Evolutionary conservation across 2,888 invertebrate species (phyloP), one percentile per base, ranked within the genome.

Genomic region (Gari tellinella): DNA sequence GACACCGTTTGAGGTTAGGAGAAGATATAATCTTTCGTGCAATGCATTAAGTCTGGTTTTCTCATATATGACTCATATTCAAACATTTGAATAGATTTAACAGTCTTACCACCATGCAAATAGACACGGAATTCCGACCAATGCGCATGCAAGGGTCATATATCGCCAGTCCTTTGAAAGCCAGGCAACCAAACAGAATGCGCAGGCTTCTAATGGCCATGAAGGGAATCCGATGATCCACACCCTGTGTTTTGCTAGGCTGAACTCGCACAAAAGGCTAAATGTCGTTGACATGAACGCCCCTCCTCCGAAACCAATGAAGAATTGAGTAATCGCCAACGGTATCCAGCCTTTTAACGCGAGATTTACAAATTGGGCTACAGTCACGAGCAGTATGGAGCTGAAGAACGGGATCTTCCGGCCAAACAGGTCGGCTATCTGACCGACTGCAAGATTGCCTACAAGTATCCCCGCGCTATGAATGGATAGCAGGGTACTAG

Each of bases 151-250:
- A 14, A 68, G 56, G 21, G 61, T 53, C 4, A 62, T 46, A 23
- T 68, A 61, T 46, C 62, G 10, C 68, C 68, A 68, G 31, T 68
- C 56, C 25, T 62, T 61, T 10, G 61, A 14, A 17, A 62, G 38
- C 68, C 68, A 68, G 2, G 60, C 45, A 5, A 68, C 26, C 0
- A 61, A 21, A 3, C 55, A 53, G 8, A 68, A 38, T 12, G 61
- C 21, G 19, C 61, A 61, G n/a, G 55, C 40, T 26, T 68, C 53
- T 31, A 68, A 61, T 8, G 68, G 68, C 68, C 68, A 68, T 1
- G 68, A 68, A 5, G 68, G 68, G 41, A 68, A 68, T 12, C 68
- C 68, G 17, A 62, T 68, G 26, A 61, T 61, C 68, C 68, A 68
- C 8, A 61, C 46, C 21, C 68, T 23, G 69, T 69, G 69, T 38